Base-by-base conservation (phyloP, 2,797 vertebrate genomes). In the Sebastes iracundus region DNA sequence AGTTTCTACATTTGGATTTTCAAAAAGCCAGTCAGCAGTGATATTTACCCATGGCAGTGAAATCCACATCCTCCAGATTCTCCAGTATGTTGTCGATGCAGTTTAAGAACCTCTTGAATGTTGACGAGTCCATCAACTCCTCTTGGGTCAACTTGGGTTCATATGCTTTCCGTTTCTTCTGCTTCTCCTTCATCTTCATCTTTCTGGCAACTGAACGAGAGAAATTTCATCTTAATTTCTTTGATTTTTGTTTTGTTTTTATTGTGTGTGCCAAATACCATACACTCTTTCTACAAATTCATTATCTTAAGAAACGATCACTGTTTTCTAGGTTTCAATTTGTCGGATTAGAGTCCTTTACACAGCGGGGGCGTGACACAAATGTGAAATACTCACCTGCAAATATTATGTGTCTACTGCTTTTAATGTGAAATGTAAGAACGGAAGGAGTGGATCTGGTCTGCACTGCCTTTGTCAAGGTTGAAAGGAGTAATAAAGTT, bases 51-150 rank as follows among this genome's bases (percentile, higher is more conserved):
- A 98, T 97, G 81, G 96, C 93, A 86, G 97, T 97, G 89, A 98
- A 99, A 95, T 99, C 98, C 94, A 99, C 97, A 85, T 99, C 98
- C 95, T 99, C 98, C 67, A 99, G 94, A 89, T 98, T 98, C 87
- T 99, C 98, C 91, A 99, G 95, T 90, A 99, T 99, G 95, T 96
- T 98, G 92, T 99, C 98, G 75, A 99, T 96, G 80, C 97, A 98
- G 65, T 95, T 91, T 66, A 96, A 95, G 89, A 99, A 99, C 77
- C 98, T 96, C 90, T 99, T 99, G 91, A 99, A 99, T 42, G 98
- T 99, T 49, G 98, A 99, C 4, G 98, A 99, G 93, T 99, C 98
- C 98, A 99, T 99, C 95, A 99, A 94, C 96, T 99, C 98, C 96
- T 99, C 98, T 72, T 98, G 97, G 49, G 98, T 99, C 67, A 99